Evolutionary conservation across 2,888 invertebrate genomes (phyloP), one percentile per base, ranked within the genome.

Genomic region (Lydus trimaculatus): DNA sequence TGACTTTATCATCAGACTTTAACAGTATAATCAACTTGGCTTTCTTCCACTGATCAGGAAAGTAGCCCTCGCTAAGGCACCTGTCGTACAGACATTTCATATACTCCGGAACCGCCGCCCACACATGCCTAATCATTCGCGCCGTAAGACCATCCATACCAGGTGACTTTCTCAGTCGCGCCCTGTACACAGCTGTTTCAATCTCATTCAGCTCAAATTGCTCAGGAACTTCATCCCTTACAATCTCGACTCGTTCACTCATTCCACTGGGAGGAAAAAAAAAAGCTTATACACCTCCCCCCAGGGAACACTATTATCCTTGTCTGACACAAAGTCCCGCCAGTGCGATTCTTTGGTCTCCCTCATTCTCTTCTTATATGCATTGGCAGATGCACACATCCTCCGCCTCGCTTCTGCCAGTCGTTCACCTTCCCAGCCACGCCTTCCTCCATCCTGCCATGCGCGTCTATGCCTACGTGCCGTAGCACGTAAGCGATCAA

Each of bases 81-180:
- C 28, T 43, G 9, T 31, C 62, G 31, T 56, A 67, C 67, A 67
- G 15, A 4, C 64, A 43, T 15, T 39, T 17, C n/a, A 64, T 31
- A 8, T 43, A 64, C 25, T 43, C 52, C 0, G 48, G 62, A 13
- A 58, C 2, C 13, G 58, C 39, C 0, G 4, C 1, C 67, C 63
- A 63, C 1, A 65, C 52, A 3, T 20, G 9, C n/a, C 39, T 31
- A 1, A 25, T 25, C 62, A 65, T 69, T 8, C 33, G 39, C 0
- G 62, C 20, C 4, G 20, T 36, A 20, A 69, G 20, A 0, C 69
- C 69, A 66, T 69, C 69, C 28, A 64, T 8, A 9, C 69, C 66
- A 9, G 66, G 64, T 20, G 69, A 59, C 28, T 66, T 66, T 13
- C 61, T 48, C 15, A 31, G 15, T 15, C 58, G 43, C 25, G 48